Base-by-base conservation (phyloP, 2,888 invertebrate genomes). In the Rhimphoctona megacephalus region DNA sequence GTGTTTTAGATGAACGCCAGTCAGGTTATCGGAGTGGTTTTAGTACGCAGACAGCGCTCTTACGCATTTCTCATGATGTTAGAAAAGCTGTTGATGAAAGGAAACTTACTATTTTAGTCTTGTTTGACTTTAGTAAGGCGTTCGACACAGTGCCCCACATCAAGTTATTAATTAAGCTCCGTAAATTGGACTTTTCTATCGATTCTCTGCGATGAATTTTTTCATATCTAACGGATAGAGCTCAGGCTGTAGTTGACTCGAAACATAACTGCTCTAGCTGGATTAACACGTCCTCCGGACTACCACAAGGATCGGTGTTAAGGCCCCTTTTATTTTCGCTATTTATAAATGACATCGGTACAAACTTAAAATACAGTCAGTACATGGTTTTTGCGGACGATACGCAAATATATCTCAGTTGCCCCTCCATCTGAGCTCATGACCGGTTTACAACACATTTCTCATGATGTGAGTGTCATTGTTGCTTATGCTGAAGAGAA, bases 291-390 rank as follows among this genome's bases (percentile, higher is more conserved):
- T 61, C 61, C 2, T 54, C n/a, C 3, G 86, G 86, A 2, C 85
- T 88, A 2, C 83, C 85, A 0, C 86, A 88, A 64, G 85, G 86
- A 30, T 83, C 81, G 43, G 87, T 78, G 39, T 64, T 85, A 67
- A n/a, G 67, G 39, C 39, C 9, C 8, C 36, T 43, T 43, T 11
- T 43, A 2, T 49, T 49, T 19, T 49, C 49, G 2, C 11, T 49
- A 17, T 49, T 19, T 19, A 19, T 49, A 4, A 49, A 49, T 5
- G 49, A 49, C 4, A 49, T 49, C 1, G 49, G 49, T 11, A 17
- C 3, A 2, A 19, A 49, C 14, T 19, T 49, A 5, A 14, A 19
- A 19, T 19, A 49, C 19, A 1, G 17, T 49, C 49, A 49, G 19
- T 4, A 49, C 19, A 17, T 49, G 49, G 49, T 49, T 49, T 49